Conservation (phyloP, 53 echinoderm and acorn worm species). For the Apostichopus leukothele region DNA sequence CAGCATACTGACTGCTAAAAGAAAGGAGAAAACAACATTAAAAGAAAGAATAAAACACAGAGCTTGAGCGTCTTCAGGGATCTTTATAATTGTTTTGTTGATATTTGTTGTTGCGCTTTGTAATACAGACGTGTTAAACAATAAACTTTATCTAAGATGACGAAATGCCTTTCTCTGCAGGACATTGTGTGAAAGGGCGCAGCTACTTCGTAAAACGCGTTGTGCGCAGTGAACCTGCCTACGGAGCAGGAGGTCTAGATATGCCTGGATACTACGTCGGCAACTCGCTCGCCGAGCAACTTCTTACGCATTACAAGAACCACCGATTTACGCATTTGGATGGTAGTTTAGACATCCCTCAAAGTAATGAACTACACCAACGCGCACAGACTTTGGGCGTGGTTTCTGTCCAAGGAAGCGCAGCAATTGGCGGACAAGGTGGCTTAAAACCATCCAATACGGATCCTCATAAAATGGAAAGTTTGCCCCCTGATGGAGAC, state of each 20-base stretch:
- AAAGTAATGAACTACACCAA: constrained; percentile 24
- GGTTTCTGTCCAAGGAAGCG: background rate
- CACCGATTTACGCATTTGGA: background rate
- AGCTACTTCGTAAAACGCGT: constrained; percentile 32
- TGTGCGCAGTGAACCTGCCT: constrained; percentile 18
- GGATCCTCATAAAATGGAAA: background rate
- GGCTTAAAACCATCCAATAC: background rate
- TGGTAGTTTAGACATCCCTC: background rate
- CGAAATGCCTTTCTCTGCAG: constrained; percentile 35
- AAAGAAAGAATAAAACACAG: too few relatives aligned
- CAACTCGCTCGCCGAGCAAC: constrained; percentile 20
- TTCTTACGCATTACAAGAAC: background rate
- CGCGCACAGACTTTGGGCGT: constrained; percentile 29
- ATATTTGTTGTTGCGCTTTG: too few relatives aligned
- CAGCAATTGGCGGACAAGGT: constrained; percentile 35
- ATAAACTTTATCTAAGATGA: background rate
- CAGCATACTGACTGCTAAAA: too few relatives aligned
- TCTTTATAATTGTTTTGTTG: too few relatives aligned
- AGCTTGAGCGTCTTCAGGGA: too few relatives aligned
- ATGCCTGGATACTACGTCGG: constrained; percentile 42
- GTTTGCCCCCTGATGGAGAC: background rate
- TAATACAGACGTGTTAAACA: too few relatives aligned
- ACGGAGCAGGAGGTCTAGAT: background rate
- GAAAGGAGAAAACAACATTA: too few relatives aligned
- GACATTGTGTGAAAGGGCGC: constrained; percentile 16